Evolutionary conservation across 2,888 invertebrate species (phyloP).

Genomic region (Patella pellucida): DNA sequence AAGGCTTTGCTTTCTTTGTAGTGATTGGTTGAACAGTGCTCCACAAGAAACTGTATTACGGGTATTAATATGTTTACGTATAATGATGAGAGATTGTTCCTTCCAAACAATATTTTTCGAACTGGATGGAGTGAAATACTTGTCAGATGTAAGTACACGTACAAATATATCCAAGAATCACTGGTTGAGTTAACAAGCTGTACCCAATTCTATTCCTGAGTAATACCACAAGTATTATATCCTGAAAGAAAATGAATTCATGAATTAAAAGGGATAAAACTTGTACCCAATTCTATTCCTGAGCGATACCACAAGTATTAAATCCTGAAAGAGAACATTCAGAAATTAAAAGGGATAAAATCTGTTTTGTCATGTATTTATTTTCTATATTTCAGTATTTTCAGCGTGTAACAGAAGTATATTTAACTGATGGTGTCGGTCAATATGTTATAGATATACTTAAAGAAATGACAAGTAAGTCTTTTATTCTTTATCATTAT

Average conservation of each 20-base stretch:
- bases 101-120: slow-evolving; percentile 64
- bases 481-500: neutral
- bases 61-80: slow-evolving; percentile 63
- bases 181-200: too few species aligned
- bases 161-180: too few species aligned
- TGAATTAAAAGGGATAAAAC: neutral
- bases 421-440: slow-evolving; percentile 60
- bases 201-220: too few species aligned
- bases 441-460: slow-evolving; percentile 65
- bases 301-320: too few species aligned
- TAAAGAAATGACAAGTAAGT: slow-evolving; percentile 70
- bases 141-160: slow-evolving; percentile 54
- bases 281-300: too few species aligned
- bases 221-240: too few species aligned
- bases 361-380: too few species aligned
- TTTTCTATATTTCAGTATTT: slow-evolving; percentile 53
- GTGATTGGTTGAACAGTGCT: slow-evolving; percentile 63
- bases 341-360: neutral
- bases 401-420: slow-evolving; percentile 61
- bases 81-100: slow-evolving; percentile 62
- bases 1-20: slow-evolving; percentile 33
- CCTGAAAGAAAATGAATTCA: too few species aligned
- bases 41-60: slow-evolving; percentile 63
- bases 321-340: too few species aligned
- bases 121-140: slow-evolving; percentile 55